phyloP scores from a whole-genome alignment of 2,797 vertebrate species.

The Muraenolepis orangiensis region DNA sequence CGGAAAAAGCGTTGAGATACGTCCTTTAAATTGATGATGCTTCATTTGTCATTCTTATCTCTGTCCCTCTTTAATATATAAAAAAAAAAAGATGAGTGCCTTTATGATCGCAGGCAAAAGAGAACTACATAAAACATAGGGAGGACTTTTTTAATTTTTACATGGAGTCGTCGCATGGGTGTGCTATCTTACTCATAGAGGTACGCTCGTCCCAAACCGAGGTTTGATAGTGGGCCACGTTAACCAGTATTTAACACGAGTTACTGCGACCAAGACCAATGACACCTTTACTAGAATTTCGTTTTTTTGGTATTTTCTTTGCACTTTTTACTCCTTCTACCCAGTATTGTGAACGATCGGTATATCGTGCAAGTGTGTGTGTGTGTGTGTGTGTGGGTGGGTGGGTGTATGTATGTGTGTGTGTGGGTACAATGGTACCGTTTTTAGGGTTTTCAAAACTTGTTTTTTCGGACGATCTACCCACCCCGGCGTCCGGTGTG shows the following conservation, averaged over 20 bases:
- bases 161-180: too few relatives aligned
- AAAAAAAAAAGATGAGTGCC: conserved; percentile 53
- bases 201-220: background rate
- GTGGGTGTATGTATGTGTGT: background rate
- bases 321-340: conserved; percentile 43
- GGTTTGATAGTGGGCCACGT: background rate
- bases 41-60: conserved; percentile 16
- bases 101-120: conserved; percentile 30
- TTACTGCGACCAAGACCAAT: conserved; percentile 21
- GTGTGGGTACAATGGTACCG: background rate
- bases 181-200: background rate
- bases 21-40: background rate
- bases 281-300: conserved; percentile 23
- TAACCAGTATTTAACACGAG: background rate
- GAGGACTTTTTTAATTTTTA: too few relatives aligned
- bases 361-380: background rate
- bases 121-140: background rate
- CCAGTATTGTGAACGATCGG: conserved; percentile 59
- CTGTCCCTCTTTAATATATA: conserved; percentile 19
- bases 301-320: conserved; percentile 31
- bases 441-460: background rate
- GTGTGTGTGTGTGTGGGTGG: background rate
- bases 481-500: background rate
- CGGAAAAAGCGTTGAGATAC: background rate
- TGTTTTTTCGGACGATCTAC: background rate